phyloP scores from a whole-genome alignment of 2,797 vertebrate species.

The Sciurus vulgaris region DNA sequence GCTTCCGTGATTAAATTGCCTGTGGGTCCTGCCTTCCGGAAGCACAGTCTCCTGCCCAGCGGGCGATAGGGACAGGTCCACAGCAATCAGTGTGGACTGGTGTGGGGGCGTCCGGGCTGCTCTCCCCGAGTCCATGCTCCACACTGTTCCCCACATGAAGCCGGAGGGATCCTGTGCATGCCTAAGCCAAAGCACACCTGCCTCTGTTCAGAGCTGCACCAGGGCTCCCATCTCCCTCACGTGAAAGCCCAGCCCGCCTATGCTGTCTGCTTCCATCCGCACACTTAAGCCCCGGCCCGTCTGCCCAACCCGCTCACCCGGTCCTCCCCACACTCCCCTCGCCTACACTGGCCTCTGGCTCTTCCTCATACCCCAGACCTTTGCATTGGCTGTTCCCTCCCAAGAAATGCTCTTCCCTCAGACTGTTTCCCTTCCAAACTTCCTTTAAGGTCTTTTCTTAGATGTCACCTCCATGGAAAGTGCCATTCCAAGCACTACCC shows the following conservation, averaged over 20 bases:
- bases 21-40: neutral
- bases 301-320: neutral
- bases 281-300: neutral
- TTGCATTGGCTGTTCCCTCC: neutral
- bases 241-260: neutral
- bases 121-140: neutral
- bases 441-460: neutral
- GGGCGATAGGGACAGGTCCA: too few relatives aligned
- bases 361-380: neutral
- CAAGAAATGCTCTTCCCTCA: neutral
- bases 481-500: neutral
- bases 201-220: neutral
- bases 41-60: too few relatives aligned
- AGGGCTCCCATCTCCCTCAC: neutral
- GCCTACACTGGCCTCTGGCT: neutral
- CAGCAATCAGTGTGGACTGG: fast-evolving
- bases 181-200: neutral
- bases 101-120: too few relatives aligned
- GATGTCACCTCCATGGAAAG: neutral
- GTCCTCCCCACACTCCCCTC: too few relatives aligned
- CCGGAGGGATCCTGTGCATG: neutral
- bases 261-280: too few relatives aligned
- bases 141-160: neutral
- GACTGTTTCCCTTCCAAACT: neutral
- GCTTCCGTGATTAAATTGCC: neutral